Conservation (phyloP, 1,140 invertebrate species). For the Drosophila teissieri region DNA sequence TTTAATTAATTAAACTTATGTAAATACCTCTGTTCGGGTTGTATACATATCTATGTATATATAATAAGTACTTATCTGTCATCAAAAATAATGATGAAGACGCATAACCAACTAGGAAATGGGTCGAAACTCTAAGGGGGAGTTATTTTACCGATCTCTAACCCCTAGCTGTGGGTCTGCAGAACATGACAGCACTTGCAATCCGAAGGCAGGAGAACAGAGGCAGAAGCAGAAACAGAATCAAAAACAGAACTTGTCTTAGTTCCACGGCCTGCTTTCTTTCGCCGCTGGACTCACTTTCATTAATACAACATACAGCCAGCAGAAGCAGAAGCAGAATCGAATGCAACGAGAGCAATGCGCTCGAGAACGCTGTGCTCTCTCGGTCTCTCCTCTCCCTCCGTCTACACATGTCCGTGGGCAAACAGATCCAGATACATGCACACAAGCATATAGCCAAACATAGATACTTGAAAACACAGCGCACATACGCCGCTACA, state of each 20-base stretch:
- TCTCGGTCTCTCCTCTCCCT: conserved; percentile 11
- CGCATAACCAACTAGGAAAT: neutral
- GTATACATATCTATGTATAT: neutral
- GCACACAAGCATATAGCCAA: conserved; percentile 40
- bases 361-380: conserved; percentile 44
- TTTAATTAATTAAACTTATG: too few species aligned
- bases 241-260: conserved; percentile 33
- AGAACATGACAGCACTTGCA: conserved; percentile 47
- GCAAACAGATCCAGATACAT: conserved; percentile 68
- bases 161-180: conserved; percentile 10
- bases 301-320: conserved; percentile 67
- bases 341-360: conserved; percentile 69
- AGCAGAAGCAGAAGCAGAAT: conserved; percentile 56
- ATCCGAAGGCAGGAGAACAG: neutral
- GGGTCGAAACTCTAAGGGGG: neutral
- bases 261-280: conserved; percentile 53
- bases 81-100: neutral
- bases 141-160: conserved; percentile 1
- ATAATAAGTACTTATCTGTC: neutral
- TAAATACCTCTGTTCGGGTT: too few species aligned
- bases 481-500: conserved; percentile 27
- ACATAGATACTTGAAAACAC: conserved; percentile 45
- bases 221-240: conserved; percentile 1
- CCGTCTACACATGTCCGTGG: conserved; percentile 27
- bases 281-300: conserved; percentile 75